Percentiles rank a stretch among this genome's conserved stretches.
These are phyloP conservation scores for Thymallus thymallus DNA, from an alignment of 2,113 vertebrate species.

Conservation along the genomic window DNA sequence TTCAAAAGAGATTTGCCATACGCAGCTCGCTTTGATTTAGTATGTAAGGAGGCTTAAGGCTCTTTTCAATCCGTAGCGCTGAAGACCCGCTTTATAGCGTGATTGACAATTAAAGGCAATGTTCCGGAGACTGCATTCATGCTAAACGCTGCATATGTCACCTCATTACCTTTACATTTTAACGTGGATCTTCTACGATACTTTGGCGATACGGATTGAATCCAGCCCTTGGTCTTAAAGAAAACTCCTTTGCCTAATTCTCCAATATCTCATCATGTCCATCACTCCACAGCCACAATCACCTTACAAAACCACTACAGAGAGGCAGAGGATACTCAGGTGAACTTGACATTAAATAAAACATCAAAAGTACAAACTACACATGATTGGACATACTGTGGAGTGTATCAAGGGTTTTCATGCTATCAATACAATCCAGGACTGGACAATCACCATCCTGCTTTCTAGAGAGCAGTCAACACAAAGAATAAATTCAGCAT, in stretches of 20 bases:
- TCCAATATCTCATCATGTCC: conserved; percentile 59
- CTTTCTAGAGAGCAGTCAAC: conserved; percentile 42
- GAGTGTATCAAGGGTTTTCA: conserved; percentile 58
- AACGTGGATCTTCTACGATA: too few relatives aligned
- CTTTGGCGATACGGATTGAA: too few relatives aligned
- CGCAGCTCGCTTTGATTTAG: conserved; percentile 47
- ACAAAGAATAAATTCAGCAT: conserved; percentile 49
- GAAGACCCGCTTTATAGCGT: too few relatives aligned
- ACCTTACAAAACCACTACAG: conserved; percentile 71
- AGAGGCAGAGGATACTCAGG: conserved; percentile 75
- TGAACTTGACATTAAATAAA: conserved; percentile 73
- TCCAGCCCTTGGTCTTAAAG: too few relatives aligned
- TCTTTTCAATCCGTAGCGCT: too few relatives aligned
- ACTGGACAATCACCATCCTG: conserved; percentile 29
- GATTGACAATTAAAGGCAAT: too few relatives aligned
- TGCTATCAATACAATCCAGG: conserved; percentile 1
- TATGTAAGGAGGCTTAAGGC: conserved; percentile 51
- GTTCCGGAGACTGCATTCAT: too few relatives aligned
- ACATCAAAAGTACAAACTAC: conserved; percentile 65
- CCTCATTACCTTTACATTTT: too few relatives aligned
- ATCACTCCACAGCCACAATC: conserved; percentile 72
- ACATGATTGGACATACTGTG: conserved; percentile 63
- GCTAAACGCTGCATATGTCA: too few relatives aligned
- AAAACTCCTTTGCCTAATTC: conserved; percentile 54
- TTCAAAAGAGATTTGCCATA: conserved; percentile 67